These are phyloP conservation scores for Drosophila ananassae DNA, from an alignment of 1,140 invertebrate species.

Conservation along the genomic window DNA sequence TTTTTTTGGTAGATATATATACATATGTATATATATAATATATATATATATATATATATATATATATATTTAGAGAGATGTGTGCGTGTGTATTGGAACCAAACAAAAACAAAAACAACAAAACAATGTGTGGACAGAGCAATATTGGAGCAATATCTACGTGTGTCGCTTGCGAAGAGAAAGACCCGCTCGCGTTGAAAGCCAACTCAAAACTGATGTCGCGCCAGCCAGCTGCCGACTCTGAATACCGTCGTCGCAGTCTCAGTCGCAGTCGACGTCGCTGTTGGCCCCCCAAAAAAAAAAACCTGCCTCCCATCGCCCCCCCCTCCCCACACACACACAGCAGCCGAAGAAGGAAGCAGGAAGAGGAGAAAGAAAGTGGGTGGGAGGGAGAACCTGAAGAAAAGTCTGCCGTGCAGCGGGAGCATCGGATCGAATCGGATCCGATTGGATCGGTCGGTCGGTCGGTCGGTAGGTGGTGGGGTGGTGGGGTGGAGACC, in stretches of 20 bases:
- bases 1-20: constrained; percentile 2
- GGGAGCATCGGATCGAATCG: constrained; percentile 45
- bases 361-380: no score
- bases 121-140: constrained; percentile 67
- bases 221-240: constrained; percentile 67
- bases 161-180: constrained; percentile 83
- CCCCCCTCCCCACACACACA: constrained; percentile 4
- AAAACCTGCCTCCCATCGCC: constrained; percentile 16
- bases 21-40: constrained; percentile 21
- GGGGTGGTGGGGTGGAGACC: constrained; percentile 7
- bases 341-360: constrained; percentile 32
- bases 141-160: constrained; percentile 77
- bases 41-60: constrained; percentile 5
- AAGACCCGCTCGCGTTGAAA: constrained; percentile 85
- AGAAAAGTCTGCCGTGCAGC: constrained; percentile 47
- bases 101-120: constrained; percentile 76
- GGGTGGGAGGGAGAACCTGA: not conserved
- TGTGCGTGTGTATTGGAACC: constrained; percentile 60
- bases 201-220: constrained; percentile 85
- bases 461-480: no score
- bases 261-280: constrained; percentile 17
- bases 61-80: constrained; percentile 33
- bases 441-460: constrained; percentile 17
- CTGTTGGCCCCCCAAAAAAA: no score
- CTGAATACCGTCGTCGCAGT: constrained; percentile 70